Base-by-base conservation (phyloP, 1,140 invertebrate genomes). In the Scaptodrosophila lebanonensis region DNA sequence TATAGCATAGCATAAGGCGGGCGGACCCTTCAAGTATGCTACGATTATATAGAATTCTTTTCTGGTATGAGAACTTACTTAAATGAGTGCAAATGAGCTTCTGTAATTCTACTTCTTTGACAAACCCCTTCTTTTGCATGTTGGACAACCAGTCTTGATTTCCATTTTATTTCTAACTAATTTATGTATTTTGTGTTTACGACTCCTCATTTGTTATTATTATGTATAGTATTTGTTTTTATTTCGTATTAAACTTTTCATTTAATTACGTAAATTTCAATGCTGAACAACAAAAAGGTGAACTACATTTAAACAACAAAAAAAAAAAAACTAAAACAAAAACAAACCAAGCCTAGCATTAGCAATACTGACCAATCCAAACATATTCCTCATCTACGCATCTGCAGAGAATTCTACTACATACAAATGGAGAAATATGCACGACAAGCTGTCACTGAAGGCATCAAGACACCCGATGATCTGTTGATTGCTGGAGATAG, bases 341-440 rank as follows among this genome's bases (percentile, higher is more conserved):
- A 25, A 25, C 49, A 51, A 51, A 35, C 13, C 11, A 58, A 65
- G 59, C 39, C 27, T 61, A 65, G 66, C 49, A 65, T 30, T 48
- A 35, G 75, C 65, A 65, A 61, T 79, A 79, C 73, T 79, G 73
- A 79, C 73, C 73, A 65, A 52, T 54, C 69, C 68, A 77, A 77
- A 77, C 75, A 77, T 75, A 75, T 79, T 77, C 73, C 73, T 79
- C 73, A 79, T 79, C 73, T 79, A 82, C 75, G 75, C 75, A 79
- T 84, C 92, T 93, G 35, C 93, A 99, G 98, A 88, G 98, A 99
- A 90, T 99, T 99, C 91, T 99, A 98, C 91, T 99, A 99, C 90
- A 99, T 99, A 86, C 98, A 99, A 90, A 99, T 99, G 97, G 98
- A 99, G 90, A 99, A 99, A 89, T 99, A 98, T 89, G 97, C 98